These are phyloP conservation scores for Mobula hypostoma DNA, from an alignment of 2,113 vertebrate species.

Conservation along the genomic window DNA sequence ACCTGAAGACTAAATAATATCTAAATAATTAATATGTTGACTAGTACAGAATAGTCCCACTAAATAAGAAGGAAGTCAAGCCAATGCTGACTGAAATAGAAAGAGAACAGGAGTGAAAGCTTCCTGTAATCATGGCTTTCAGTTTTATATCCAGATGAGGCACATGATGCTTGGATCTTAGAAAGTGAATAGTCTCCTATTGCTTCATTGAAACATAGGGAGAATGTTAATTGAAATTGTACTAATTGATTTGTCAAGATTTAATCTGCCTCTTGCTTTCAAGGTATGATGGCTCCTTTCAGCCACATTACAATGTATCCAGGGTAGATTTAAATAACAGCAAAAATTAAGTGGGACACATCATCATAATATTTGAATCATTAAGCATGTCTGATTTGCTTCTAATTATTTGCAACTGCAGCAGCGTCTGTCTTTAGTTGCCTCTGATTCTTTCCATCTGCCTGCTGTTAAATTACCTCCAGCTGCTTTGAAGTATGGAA, in stretches of 20 bases:
- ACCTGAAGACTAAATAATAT: no score
- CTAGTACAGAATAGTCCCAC: no score
- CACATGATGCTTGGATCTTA: background rate
- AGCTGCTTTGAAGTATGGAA: background rate
- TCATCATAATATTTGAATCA: conserved; percentile 13
- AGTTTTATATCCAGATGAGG: background rate
- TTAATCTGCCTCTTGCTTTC: background rate
- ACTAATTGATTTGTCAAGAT: background rate
- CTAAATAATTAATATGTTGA: no score
- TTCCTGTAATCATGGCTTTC: background rate
- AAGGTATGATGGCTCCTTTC: background rate
- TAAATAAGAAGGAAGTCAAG: no score
- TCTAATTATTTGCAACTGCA: background rate
- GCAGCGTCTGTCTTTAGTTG: background rate
- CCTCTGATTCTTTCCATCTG: conserved; percentile 3
- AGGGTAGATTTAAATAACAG: background rate
- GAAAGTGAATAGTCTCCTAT: background rate
- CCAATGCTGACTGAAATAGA: no score
- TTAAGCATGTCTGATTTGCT: background rate
- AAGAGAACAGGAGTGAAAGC: no score
- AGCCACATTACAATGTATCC: background rate
- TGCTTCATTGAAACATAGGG: background rate
- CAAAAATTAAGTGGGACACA: background rate
- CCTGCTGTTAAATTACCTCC: background rate
- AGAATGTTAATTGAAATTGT: background rate